Evolutionary conservation across 2,888 invertebrate genomes (phyloP).

Genomic region (Julus scandinavius): DNA sequence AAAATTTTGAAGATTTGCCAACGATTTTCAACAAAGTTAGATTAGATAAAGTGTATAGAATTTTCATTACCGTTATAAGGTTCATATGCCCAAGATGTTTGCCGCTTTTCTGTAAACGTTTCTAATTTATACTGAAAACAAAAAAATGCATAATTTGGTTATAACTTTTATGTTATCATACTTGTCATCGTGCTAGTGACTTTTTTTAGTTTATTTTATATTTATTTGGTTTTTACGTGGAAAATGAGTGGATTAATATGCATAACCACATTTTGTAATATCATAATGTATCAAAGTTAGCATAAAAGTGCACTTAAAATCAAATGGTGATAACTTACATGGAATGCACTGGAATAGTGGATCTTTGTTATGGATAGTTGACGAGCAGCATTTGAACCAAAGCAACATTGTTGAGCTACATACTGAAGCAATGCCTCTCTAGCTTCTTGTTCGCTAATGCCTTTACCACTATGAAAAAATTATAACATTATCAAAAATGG

Average conservation of each 20-base stretch:
- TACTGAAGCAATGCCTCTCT: conserved; percentile 66
- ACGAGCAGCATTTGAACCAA: conserved; percentile 68
- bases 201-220: too few species aligned
- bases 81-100: conserved; percentile 69
- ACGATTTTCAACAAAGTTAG: too few species aligned
- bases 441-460: conserved; percentile 67
- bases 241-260: too few species aligned
- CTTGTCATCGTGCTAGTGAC: too few species aligned
- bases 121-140: conserved; percentile 68
- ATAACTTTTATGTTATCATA: too few species aligned
- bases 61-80: conserved; percentile 63
- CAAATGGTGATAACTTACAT: conserved; percentile 64
- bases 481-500: not conserved
- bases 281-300: too few species aligned
- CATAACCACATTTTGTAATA: too few species aligned
- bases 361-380: conserved; percentile 68
- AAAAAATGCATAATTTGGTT: too few species aligned
- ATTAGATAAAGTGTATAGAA: too few species aligned
- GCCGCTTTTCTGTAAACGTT: conserved; percentile 69
- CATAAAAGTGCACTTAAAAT: too few species aligned
- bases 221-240: too few species aligned
- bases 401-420: conserved; percentile 69
- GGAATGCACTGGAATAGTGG: conserved; percentile 68
- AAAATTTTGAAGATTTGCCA: too few species aligned
- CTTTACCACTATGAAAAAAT: conserved; percentile 45